These are phyloP conservation scores for Watsonalla binaria DNA, from an alignment of 2,888 invertebrate species.

Conservation along the genomic window DNA sequence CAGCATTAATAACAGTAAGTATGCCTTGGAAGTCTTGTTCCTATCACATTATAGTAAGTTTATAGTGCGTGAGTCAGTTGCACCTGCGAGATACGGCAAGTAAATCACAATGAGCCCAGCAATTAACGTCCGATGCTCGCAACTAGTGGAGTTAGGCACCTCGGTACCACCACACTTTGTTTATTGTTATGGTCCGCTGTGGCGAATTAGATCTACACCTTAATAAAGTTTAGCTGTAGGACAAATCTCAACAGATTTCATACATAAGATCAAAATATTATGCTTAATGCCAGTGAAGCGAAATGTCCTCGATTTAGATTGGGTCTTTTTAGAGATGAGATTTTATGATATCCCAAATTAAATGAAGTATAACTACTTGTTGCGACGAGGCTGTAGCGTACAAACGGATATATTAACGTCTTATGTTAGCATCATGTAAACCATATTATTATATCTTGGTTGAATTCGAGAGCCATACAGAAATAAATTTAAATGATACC, in stretches of 20 bases:
- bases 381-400: too few relatives aligned
- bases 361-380: too few relatives aligned
- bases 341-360: too few relatives aligned
- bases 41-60: constrained; percentile 11
- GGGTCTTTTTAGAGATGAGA: too few relatives aligned
- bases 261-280: too few relatives aligned
- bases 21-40: constrained; percentile 10
- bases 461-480: constrained; percentile 28
- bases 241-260: too few relatives aligned
- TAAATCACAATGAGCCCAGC: constrained; percentile 62
- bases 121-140: constrained; percentile 57
- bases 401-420: too few relatives aligned
- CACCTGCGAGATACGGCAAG: constrained; percentile 59
- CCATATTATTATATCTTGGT: constrained; percentile 12
- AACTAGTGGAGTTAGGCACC: constrained; percentile 26
- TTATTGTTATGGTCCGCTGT: neutral
- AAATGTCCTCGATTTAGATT: too few relatives aligned
- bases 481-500: constrained; percentile 65
- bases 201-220: too few relatives aligned
- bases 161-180: neutral
- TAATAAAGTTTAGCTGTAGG: too few relatives aligned
- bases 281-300: too few relatives aligned
- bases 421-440: neutral
- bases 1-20: neutral
- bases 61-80: constrained; percentile 54